A percentile compares a stretch with the other conserved stretches of the same genome.
Conservation (phyloP, 2,888 invertebrate genomes). For the Caradrina kadenii region DNA sequence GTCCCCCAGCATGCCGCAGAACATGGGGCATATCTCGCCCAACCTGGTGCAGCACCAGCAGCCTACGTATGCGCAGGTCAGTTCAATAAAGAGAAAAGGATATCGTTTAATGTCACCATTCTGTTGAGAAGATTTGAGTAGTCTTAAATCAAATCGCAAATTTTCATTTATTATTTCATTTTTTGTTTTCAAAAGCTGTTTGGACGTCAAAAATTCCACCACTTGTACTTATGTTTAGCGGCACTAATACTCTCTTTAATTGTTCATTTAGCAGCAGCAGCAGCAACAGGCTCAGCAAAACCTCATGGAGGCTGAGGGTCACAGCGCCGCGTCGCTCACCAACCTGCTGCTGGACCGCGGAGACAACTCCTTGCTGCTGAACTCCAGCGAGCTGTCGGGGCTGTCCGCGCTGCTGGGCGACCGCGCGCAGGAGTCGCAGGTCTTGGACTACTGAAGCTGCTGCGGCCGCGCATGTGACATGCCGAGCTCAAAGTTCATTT, state of each 20-base stretch:
- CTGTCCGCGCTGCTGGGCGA: slow-evolving; percentile 71
- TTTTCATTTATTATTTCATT: too few relatives aligned
- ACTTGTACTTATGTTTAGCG: too few relatives aligned
- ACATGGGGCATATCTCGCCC: slow-evolving; percentile 69
- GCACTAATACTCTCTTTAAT: too few relatives aligned
- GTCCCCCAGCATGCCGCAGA: slow-evolving; percentile 58
- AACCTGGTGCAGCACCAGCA: slow-evolving; percentile 65
- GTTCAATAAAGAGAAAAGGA: background rate
- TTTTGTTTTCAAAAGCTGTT: too few relatives aligned
- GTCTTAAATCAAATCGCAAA: too few relatives aligned
- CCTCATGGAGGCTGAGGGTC: slow-evolving; percentile 68
- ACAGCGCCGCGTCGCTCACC: slow-evolving; percentile 70
- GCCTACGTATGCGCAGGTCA: slow-evolving; percentile 65
- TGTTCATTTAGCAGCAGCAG: too few relatives aligned
- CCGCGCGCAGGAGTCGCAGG: slow-evolving; percentile 26
- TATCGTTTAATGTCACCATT: too few relatives aligned
- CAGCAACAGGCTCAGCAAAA: slow-evolving; percentile 53
- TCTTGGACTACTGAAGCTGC: slow-evolving; percentile 47
- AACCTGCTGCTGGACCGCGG: slow-evolving; percentile 72
- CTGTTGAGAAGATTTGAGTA: too few relatives aligned
- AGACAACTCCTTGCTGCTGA: slow-evolving; percentile 76
- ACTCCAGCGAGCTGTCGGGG: slow-evolving; percentile 88
- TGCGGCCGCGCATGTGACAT: background rate
- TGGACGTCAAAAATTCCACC: too few relatives aligned
- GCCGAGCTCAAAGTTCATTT: too few relatives aligned